Conservation (phyloP, 2,888 invertebrate genomes). For the Drosophila neonasuta region DNA sequence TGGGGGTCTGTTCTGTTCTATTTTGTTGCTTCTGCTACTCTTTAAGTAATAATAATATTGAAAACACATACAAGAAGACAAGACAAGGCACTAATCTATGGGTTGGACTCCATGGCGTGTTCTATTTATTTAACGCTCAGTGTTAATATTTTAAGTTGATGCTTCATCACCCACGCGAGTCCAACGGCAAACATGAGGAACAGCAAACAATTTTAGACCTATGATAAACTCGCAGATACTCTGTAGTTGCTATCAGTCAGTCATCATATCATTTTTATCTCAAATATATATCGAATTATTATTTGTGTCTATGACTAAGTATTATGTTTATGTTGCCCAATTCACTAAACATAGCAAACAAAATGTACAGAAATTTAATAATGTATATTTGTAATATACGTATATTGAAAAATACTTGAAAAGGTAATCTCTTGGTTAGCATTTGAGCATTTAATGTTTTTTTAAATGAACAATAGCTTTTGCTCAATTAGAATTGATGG, state of each 20-base stretch:
- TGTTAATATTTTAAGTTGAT: conserved; percentile 54
- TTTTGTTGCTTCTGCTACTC: conserved; percentile 1
- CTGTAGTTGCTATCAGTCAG: conserved; percentile 1
- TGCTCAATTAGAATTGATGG: too few relatives aligned
- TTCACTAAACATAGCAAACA: too few relatives aligned
- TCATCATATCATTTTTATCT: too few relatives aligned
- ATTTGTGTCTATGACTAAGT: neutral
- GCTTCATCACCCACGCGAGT: conserved; percentile 62
- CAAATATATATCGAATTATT: too few relatives aligned
- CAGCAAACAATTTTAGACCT: conserved; percentile 12
- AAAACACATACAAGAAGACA: conserved; percentile 58
- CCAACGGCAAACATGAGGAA: conserved; percentile 52
- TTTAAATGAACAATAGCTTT: too few relatives aligned
- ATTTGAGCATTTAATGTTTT: too few relatives aligned
- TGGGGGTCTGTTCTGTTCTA: conserved; percentile 35
- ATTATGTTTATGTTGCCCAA: too few relatives aligned
- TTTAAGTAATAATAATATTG: conserved; percentile 54
- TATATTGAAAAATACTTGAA: too few relatives aligned
- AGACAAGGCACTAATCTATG: conserved; percentile 57
- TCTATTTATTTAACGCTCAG: conserved; percentile 53
- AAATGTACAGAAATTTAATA: too few relatives aligned
- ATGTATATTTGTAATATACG: too few relatives aligned
- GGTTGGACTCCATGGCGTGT: conserved; percentile 40
- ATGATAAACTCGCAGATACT: conserved; percentile 24
- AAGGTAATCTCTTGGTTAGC: too few relatives aligned